Evolutionary conservation across 2,113 vertebrate species (phyloP).

Genomic region (Laterallus jamaicensis): DNA sequence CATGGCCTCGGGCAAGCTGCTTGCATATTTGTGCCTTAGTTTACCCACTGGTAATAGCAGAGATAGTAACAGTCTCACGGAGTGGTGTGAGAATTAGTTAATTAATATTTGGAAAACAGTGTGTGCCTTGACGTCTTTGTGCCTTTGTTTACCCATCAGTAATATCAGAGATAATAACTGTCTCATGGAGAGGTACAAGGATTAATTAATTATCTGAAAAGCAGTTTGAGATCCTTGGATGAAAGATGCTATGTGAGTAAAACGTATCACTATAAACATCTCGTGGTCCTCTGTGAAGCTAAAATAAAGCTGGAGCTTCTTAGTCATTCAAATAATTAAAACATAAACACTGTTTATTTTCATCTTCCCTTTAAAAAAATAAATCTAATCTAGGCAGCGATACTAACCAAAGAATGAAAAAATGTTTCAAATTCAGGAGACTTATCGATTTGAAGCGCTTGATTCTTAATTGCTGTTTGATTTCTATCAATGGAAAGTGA

Average conservation of each 20-base stretch:
- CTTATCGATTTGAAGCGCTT: constrained; percentile 34
- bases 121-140: constrained; percentile 62
- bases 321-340: constrained; percentile 70
- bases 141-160: constrained; percentile 49
- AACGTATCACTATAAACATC: constrained; percentile 63
- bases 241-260: constrained; percentile 44
- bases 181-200: constrained; percentile 33
- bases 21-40: constrained; percentile 29
- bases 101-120: constrained; percentile 60
- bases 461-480: constrained; percentile 57
- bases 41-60: constrained; percentile 1
- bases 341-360: constrained; percentile 63
- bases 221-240: constrained; percentile 58
- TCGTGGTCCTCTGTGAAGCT: constrained; percentile 58
- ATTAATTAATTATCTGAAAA: constrained; percentile 65
- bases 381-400: constrained; percentile 44
- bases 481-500: constrained; percentile 46
- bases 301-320: constrained; percentile 58
- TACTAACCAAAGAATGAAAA: constrained; percentile 35
- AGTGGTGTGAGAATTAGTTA: constrained; percentile 44
- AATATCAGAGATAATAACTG: constrained; percentile 58
- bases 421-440: constrained; percentile 37
- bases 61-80: constrained; percentile 48
- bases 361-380: constrained; percentile 41
- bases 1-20: not conserved